Evolutionary conservation across 2,797 vertebrate genomes (phyloP).

Genomic region (Crenichthys baileyi): DNA sequence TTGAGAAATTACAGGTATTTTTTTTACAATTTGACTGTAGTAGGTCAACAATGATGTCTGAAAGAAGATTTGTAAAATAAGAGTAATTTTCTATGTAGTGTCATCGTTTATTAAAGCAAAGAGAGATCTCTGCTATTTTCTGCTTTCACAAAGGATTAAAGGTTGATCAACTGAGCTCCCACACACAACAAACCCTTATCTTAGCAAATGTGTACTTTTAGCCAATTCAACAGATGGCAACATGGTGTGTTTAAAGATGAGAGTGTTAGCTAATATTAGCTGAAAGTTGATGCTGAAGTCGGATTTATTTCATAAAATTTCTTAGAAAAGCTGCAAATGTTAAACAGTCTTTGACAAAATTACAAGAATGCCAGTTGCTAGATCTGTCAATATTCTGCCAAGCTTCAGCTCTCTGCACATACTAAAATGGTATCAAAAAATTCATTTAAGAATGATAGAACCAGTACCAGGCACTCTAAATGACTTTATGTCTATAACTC

Average conservation of each 20-base stretch:
- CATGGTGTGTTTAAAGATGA: neutral
- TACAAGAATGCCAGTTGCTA: neutral
- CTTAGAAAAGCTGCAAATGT: neutral
- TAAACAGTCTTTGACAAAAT: neutral
- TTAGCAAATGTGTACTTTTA: neutral
- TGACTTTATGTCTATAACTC: too few species aligned
- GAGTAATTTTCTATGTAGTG: neutral
- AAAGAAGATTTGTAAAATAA: neutral
- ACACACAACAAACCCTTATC: neutral
- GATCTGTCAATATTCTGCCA: neutral
- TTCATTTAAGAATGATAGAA: neutral
- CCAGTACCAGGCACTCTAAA: neutral
- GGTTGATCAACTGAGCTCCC: slow-evolving; percentile 7
- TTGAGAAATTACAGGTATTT: neutral
- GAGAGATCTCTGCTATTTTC: neutral
- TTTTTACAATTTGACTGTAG: neutral
- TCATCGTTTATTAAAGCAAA: neutral
- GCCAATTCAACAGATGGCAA: slow-evolving; percentile 37
- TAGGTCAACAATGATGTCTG: neutral
- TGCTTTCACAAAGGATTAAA: slow-evolving; percentile 6
- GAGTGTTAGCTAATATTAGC: slow-evolving; percentile 8
- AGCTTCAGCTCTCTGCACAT: neutral
- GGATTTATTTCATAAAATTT: neutral
- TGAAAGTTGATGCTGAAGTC: neutral
- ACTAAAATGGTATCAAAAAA: neutral